Evolutionary conservation across 2,113 vertebrate species (phyloP).

Genomic region (Pelecanoides urinatrix): DNA sequence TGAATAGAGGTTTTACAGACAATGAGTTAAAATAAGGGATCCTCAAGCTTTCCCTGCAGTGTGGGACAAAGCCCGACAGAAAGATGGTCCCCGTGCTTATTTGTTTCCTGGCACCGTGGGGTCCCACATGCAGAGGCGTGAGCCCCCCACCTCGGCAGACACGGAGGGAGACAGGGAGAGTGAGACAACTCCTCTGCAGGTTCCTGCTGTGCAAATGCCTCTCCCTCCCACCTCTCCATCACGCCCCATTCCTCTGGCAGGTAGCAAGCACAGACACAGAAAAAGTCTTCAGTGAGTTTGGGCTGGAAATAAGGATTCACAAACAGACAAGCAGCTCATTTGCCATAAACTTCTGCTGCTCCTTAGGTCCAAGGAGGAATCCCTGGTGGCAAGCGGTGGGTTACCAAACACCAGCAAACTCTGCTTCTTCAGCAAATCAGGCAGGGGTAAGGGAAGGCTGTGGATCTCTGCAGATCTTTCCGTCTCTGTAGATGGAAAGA

Average conservation of each 20-base stretch:
- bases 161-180: neutral
- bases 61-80: neutral
- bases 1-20: neutral
- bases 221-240: neutral
- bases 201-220: neutral
- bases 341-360: neutral
- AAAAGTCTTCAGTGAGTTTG: neutral
- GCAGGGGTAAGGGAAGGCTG: neutral
- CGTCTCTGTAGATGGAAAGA: neutral
- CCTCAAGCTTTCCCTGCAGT: neutral
- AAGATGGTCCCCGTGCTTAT: neutral
- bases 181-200: neutral
- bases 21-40: neutral
- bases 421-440: rapidly evolving
- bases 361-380: neutral
- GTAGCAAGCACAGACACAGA: neutral
- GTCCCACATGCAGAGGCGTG: neutral
- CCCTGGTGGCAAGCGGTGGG: rapidly evolving
- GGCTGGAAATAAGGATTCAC: neutral
- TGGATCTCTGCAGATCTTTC: neutral
- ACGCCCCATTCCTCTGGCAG: neutral
- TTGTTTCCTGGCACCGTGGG: neutral
- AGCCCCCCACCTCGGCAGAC: neutral
- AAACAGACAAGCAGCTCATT: neutral
- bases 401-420: neutral